phyloP scores from a whole-genome alignment of 2,113 vertebrate species.

The Lathamus discolor region DNA sequence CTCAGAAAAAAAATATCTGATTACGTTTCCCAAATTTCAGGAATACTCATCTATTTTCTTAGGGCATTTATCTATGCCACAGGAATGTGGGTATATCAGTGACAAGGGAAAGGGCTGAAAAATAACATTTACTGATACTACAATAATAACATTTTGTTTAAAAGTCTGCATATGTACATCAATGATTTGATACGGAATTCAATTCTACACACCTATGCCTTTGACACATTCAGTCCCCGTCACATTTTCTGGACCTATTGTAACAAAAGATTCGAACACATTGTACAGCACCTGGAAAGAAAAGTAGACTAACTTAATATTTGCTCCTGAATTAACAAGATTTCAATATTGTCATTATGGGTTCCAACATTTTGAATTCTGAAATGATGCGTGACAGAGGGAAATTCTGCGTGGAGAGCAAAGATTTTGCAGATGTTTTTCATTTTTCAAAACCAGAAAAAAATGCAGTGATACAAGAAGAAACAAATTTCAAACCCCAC shows the following conservation, averaged over 20 bases:
- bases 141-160: neutral
- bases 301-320: constrained; percentile 5
- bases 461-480: neutral
- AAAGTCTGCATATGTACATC: neutral
- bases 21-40: neutral
- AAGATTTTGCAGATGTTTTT: neutral
- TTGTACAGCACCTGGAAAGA: constrained; percentile 90
- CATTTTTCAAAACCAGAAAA: neutral
- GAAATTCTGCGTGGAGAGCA: neutral
- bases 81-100: neutral
- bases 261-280: constrained; percentile 91
- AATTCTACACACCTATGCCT: constrained; percentile 84
- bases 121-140: neutral
- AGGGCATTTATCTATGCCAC: neutral
- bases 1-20: neutral
- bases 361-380: neutral
- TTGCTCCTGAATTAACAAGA: neutral
- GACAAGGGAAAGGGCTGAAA: neutral
- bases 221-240: constrained; percentile 87
- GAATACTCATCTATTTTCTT: neutral
- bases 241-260: constrained; percentile 81
- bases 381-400: neutral
- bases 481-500: neutral
- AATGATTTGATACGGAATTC: neutral
- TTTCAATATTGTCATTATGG: neutral